Percentiles rank a stretch among this genome's conserved stretches.
phyloP scores from a whole-genome alignment of 2,113 vertebrate species.

The Pagrus major region DNA sequence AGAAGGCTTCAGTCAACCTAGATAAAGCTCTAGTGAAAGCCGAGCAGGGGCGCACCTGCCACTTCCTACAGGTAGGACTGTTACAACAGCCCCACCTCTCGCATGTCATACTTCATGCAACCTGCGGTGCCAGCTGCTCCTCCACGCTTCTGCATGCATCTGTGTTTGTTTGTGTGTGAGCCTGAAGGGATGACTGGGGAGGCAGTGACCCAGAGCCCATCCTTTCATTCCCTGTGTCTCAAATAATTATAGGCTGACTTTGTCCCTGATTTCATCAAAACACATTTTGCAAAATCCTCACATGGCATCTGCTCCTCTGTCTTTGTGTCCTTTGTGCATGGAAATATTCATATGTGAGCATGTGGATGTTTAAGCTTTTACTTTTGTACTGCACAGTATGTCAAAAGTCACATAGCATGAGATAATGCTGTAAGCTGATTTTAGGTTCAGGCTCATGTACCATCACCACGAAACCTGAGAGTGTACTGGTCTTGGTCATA shows the following conservation, averaged over 20 bases:
- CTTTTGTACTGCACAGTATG: not conserved
- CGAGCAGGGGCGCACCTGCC: constrained; percentile 95
- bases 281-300: constrained; percentile 25
- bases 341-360: not conserved
- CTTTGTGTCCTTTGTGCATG: constrained; percentile 21
- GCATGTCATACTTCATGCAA: constrained; percentile 50
- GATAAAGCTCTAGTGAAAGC: constrained; percentile 96
- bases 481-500: not conserved
- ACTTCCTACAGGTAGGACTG: constrained; percentile 94
- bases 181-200: constrained; percentile 5
- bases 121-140: constrained; percentile 26
- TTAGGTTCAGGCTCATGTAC: constrained; percentile 1
- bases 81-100: constrained; percentile 31
- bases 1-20: constrained; percentile 94
- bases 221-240: constrained; percentile 15
- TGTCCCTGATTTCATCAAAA: constrained; percentile 27
- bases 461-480: not conserved
- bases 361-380: constrained; percentile 12
- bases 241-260: constrained; percentile 20
- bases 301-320: constrained; percentile 25
- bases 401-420: not conserved
- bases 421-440: not conserved
- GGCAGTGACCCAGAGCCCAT: constrained; percentile 9
- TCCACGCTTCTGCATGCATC: constrained; percentile 26
- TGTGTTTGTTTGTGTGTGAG: constrained; percentile 22